Evolutionary conservation across 2,888 invertebrate genomes (phyloP), one percentile per base, ranked within the genome.

Genomic region (Agrochola lota): DNA sequence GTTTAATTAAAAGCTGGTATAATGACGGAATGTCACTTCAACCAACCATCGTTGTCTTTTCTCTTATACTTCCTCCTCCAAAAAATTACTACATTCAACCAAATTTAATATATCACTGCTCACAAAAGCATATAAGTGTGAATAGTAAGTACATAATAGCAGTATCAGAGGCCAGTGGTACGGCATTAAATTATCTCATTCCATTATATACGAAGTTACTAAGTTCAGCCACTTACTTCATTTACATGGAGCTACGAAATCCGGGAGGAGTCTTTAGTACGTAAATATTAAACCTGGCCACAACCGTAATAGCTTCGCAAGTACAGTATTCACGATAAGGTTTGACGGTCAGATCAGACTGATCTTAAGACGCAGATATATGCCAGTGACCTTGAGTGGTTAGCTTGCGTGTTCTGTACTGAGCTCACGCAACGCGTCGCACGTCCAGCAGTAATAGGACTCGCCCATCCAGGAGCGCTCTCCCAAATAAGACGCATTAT

Each of bases 101-200:
- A 43, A 63, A 49, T 12, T 40, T 40, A 71, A 62, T 74, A 74
- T 77, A 77, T 55, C 35, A 71, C 60, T 4, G n/a, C 52, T 66
- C 68, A 69, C 79, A 72, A 69, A 80, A 64, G 70, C 85, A 79
- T 70, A 77, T 81, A 85, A 69, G 74, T 87, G 81, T 88, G 78
- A 88, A 87, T 84, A 85, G 74, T 86, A 74, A 81, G 73, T 85
- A 87, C 70, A 82, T 85, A 87, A 82, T 78, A 77, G 70, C 78
- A 81, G 89, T 85, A 87, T 87, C 84, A 86, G 84, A 85, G 88
- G 87, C 81, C 82, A 88, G 74, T 85, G 82, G 85, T 64, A 80
- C 78, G 85, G 80, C 81, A 83, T 87, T 89, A 90, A 91, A 91
- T 91, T 90, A 91, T 90, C 89, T 90, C 83, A 88, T 86, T 89